Conservation (phyloP, 2,888 invertebrate species). For the Galeruca laticollis region DNA sequence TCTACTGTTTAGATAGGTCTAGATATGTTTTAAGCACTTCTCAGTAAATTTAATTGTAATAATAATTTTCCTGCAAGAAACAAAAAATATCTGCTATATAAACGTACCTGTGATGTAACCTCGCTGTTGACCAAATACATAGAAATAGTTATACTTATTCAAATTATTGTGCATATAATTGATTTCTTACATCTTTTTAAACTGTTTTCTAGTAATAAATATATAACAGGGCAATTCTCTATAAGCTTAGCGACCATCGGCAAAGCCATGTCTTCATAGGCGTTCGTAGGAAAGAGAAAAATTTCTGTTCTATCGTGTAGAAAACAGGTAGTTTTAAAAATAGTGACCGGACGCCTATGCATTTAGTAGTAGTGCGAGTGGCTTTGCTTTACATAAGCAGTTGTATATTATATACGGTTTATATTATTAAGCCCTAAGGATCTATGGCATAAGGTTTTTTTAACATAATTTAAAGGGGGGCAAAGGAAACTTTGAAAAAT, state of each 20-base stretch:
- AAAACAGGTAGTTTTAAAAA: background rate
- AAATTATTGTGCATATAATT: conserved; percentile 51
- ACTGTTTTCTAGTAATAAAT: conserved; percentile 45
- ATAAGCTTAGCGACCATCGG: conserved; percentile 57
- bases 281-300: background rate
- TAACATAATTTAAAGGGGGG: conserved; percentile 28
- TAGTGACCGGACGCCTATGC: background rate
- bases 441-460: conserved; percentile 32
- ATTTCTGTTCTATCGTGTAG: background rate
- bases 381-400: conserved; percentile 38
- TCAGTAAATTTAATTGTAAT: background rate
- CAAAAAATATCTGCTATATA: conserved; percentile 40
- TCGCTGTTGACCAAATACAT: conserved; percentile 64
- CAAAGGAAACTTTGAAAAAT: background rate
- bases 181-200: conserved; percentile 44
- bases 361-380: conserved; percentile 20
- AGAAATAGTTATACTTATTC: conserved; percentile 52
- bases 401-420: conserved; percentile 43
- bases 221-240: conserved; percentile 66
- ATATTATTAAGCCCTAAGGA: conserved; percentile 48
- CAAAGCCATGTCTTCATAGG: conserved; percentile 23
- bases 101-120: conserved; percentile 65
- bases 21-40: no score
- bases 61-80: conserved; percentile 22
- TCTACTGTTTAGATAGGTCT: no score